Evolutionary conservation across 2,888 invertebrate species (phyloP).

Genomic region (Schizotus pectinicornis): DNA sequence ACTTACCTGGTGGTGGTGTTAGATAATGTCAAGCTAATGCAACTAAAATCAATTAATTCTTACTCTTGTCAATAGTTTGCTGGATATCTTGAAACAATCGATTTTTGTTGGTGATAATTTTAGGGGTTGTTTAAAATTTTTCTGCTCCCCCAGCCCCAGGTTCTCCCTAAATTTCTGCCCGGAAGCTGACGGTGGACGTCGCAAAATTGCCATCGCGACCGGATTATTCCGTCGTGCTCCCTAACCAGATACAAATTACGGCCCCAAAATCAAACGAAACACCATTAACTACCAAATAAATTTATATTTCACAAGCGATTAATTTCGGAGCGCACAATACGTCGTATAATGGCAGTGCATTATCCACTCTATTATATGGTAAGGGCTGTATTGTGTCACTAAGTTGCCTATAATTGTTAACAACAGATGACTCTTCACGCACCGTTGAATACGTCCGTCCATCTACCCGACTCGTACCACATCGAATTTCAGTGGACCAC

Average conservation of each 20-base stretch:
- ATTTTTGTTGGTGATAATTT: no score
- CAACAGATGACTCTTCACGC: constrained; percentile 57
- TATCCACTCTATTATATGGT: constrained; percentile 55
- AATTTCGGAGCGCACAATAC: constrained; percentile 52
- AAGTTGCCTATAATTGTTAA: constrained; percentile 59
- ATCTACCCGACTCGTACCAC: constrained; percentile 14
- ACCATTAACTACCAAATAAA: constrained; percentile 48
- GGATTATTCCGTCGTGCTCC: neutral
- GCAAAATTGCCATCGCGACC: neutral
- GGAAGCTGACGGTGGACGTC: neutral
- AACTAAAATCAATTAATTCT: no score
- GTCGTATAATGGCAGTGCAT: constrained; percentile 54
- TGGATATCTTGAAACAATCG: no score
- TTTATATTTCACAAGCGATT: constrained; percentile 58
- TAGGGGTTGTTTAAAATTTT: no score
- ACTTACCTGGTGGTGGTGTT: no score
- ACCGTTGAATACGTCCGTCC: constrained; percentile 40
- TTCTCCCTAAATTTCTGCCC: no score
- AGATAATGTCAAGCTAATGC: no score
- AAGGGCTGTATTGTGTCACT: constrained; percentile 57
- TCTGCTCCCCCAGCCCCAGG: no score
- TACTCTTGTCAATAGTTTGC: no score
- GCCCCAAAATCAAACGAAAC: constrained; percentile 23
- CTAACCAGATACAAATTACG: constrained; percentile 10
- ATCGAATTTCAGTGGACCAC: no score